Conservation (phyloP, 2,113 vertebrate genomes). For the Erinaceus europaeus region DNA sequence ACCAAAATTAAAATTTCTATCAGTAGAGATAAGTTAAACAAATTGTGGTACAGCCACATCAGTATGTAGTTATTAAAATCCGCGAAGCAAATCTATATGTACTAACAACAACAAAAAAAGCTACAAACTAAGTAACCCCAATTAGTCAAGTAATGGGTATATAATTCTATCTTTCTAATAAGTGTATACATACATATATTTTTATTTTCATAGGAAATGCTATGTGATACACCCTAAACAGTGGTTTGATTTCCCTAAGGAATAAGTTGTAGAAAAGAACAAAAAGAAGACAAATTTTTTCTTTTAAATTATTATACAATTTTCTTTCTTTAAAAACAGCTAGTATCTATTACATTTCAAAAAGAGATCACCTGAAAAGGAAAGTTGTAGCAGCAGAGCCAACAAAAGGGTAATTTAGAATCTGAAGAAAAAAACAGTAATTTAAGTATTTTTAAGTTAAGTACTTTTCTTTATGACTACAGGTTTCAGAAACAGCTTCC, state of each 20-base stretch:
- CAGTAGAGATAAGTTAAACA: background rate
- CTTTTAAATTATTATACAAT: background rate
- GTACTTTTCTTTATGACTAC: too few species aligned
- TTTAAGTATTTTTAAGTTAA: too few species aligned
- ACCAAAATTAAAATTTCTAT: constrained; percentile 5
- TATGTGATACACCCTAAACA: background rate
- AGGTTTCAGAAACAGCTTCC: too few species aligned
- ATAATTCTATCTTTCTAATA: constrained; percentile 23
- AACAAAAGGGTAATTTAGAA: background rate
- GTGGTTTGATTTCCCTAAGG: background rate
- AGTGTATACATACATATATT: background rate
- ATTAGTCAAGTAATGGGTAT: background rate
- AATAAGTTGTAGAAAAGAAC: background rate
- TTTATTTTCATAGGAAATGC: background rate
- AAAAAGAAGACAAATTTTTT: too few species aligned
- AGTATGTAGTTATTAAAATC: background rate
- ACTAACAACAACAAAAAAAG: background rate
- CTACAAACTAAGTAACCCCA: background rate
- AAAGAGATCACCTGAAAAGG: background rate
- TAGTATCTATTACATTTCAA: background rate
- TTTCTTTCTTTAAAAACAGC: constrained; percentile 3
- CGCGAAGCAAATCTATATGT: background rate
- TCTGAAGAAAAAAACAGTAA: background rate
- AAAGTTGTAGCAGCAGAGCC: background rate
- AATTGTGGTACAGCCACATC: background rate